Evolutionary conservation across 2,113 vertebrate genomes (phyloP).

Genomic region (Chunga burmeisteri): DNA sequence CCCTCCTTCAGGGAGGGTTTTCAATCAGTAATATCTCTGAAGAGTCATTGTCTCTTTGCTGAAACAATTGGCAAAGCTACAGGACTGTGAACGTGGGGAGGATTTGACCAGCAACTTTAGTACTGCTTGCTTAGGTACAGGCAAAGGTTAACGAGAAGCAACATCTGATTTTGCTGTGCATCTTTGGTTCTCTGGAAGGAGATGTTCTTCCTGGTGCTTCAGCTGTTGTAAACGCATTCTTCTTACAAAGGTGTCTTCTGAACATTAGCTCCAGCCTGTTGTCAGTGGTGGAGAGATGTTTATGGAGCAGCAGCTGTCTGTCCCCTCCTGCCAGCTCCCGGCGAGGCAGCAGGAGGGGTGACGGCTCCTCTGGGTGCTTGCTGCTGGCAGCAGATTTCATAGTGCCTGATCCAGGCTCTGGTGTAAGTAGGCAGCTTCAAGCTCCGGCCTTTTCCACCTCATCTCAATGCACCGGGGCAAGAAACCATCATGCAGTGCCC

Average conservation of each 20-base stretch:
- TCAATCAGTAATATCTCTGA: not conserved
- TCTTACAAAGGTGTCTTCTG: conserved; percentile 62
- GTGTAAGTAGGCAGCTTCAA: not conserved
- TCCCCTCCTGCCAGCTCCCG: conserved; percentile 51
- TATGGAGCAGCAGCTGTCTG: conserved; percentile 66
- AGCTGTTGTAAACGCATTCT: conserved; percentile 35
- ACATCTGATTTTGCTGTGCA: not conserved
- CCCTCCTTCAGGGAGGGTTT: not conserved
- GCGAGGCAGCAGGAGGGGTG: conserved; percentile 25
- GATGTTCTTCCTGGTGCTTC: conserved; percentile 23
- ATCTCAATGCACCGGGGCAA: not conserved
- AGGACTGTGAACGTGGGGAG: not conserved
- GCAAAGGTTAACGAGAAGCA: conserved; percentile 28
- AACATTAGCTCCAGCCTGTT: conserved; percentile 33
- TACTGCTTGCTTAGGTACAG: not conserved
- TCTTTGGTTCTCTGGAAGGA: conserved; percentile 39
- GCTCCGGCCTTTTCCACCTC: not conserved
- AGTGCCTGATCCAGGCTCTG: not conserved
- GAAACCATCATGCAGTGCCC: not conserved
- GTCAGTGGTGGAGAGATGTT: conserved; percentile 40
- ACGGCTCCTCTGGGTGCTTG: conserved; percentile 41
- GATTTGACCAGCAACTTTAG: not conserved
- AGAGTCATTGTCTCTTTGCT: not conserved
- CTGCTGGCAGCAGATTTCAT: conserved; percentile 20
- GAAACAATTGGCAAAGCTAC: not conserved